Evolutionary conservation across 2,113 vertebrate species (phyloP), one percentile per base, ranked within the genome.

Genomic region (Sialia sialis): DNA sequence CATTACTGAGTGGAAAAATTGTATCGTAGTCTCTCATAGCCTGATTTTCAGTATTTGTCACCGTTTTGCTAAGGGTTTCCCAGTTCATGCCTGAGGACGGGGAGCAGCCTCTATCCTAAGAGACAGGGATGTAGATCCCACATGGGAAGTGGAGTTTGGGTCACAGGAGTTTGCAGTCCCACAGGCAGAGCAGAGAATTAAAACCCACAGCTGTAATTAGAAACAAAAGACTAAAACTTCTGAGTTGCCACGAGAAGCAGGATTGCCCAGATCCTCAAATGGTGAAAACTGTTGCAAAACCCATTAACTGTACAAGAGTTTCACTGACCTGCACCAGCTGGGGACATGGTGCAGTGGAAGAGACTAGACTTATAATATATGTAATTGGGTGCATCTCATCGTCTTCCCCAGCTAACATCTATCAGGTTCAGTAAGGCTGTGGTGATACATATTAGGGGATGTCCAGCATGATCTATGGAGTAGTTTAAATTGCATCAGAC

Each of bases 401-500:
- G 69, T 85, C 55, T 51, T 82, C 30, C 84, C 48, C 4, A 4
- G 69, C 43, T 29, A 74, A 44, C 46, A 59, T 80, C 79, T 66
- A 41, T 85, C 69, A 74, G 58, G 62, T 39, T 73, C 59, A 73
- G 64, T 49, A 80, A 66, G 46, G 67, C 66, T 81, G 26, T 52
- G 84, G 81, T 69, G 90, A 77, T 76, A 56, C 59, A 12, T 78
- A 87, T 56, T 59, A 76, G 51, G 91, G 81, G 60, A 58, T 94
- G 88, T 94, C 94, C 83, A 84, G 67, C 69, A 58, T 94, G 94
- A 96, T 94, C 85, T 94, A 94, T 92, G 87, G 77, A 76, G 79
- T 52, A 43, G 78, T 83, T 97, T 96, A 96, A 95, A 96, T 91
- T 95, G 87, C 93, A 78, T 63, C 74, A 92, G 78, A 64, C 78